Evolutionary conservation across 2,113 vertebrate genomes (phyloP), one percentile per base, ranked within the genome.

Genomic region (Ariopsis seemanni): DNA sequence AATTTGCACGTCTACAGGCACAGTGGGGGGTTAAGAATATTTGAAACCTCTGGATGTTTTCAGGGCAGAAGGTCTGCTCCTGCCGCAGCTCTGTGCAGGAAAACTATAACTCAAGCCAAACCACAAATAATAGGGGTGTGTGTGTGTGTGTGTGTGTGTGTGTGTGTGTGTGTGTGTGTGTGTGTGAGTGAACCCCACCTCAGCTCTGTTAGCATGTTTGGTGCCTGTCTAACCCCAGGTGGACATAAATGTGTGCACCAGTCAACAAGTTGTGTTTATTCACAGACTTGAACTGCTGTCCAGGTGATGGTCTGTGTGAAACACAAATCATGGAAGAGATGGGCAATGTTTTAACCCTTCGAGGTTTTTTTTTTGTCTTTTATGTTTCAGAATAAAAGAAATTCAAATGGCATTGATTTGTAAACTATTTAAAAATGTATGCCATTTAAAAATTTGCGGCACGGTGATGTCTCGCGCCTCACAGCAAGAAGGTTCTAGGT

Each of bases 231-330:
- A 74, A 15, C 34, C 34, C 18, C 71, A 74, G 17, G 81, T 65
- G 11, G 20, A 65, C 22, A 83, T 65, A 50, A 65, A 18, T 65
- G 10, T 25, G 34, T 83, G 25, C 20, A 6, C 74, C 53, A 90
- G 58, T 30, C 81, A 77, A 85, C 72, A 52, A 52, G 15, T 14
- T 75, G 48, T 82, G 57, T 85, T 89, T 87, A 85, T 85, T 87
- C 53, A 85, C 42, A 53, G 55, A 65, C 81, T 85, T 22, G 55
- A 65, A 83, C 9, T 63, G 65, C 52, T 77, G 50, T 72, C 58
- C 77, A 67, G 52, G 50, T 74, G 55, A n/a, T 15, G 83, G 27
- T 81, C 30, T 30, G 78, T 58, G n/a, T n/a, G 34, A 42, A 69
- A 50, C 48, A 55, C 58, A 72, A 72, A 58, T 53, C 27, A 63